Evolutionary conservation across 2,888 invertebrate genomes (phyloP).

Genomic region (Coelinius sp.): DNA sequence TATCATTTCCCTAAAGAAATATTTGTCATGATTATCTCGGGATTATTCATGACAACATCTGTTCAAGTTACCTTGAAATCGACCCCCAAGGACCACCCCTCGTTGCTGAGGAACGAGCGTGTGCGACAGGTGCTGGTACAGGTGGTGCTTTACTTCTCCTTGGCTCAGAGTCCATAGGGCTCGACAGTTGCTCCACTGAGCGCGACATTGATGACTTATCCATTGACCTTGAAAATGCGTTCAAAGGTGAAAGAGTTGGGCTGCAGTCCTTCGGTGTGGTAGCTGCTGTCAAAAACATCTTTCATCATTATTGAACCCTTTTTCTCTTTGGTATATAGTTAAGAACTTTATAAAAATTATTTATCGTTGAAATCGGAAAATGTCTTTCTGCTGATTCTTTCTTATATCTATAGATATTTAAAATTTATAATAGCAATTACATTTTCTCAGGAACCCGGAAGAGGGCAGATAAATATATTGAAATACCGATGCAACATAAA

Average conservation of each 20-base stretch:
- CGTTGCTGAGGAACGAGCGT: constrained; percentile 67
- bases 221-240: constrained; percentile 84
- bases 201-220: constrained; percentile 74
- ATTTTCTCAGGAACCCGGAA: not conserved
- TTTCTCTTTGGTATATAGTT: not conserved
- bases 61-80: constrained; percentile 76
- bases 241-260: constrained; percentile 86
- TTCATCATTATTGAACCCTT: not conserved
- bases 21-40: not conserved
- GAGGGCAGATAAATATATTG: constrained; percentile 12
- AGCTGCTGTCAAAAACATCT: constrained; percentile 71
- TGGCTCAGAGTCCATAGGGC: constrained; percentile 81
- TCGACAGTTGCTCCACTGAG: constrained; percentile 86
- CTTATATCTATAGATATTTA: not conserved
- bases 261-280: constrained; percentile 88
- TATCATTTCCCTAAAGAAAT: too few species aligned
- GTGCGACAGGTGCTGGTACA: constrained; percentile 63
- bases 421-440: constrained; percentile 6
- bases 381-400: not conserved
- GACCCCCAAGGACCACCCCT: constrained; percentile 92
- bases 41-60: not conserved
- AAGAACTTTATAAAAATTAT: not conserved
- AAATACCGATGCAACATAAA: constrained; percentile 60
- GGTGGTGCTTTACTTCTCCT: constrained; percentile 66
- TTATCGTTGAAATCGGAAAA: not conserved